Evolutionary conservation across 2,113 vertebrate genomes (phyloP).

Genomic region (Tachuris rubrigastra): DNA sequence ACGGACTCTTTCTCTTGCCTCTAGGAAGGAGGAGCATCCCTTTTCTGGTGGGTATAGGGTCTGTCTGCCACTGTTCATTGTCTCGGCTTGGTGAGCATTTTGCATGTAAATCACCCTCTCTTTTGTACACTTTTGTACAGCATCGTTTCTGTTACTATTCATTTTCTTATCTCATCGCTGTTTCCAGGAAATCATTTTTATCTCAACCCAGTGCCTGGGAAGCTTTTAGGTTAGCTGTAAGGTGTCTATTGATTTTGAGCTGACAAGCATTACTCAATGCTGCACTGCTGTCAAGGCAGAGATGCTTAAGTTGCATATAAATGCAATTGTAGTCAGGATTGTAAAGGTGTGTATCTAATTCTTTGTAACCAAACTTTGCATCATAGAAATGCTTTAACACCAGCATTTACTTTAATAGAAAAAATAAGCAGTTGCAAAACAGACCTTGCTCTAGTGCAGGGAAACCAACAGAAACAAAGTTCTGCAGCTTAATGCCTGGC

Average conservation of each 20-base stretch:
- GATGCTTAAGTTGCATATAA: background rate
- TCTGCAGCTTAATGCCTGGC: background rate
- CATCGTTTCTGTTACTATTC: background rate
- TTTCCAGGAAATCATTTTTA: background rate
- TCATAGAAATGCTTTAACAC: background rate
- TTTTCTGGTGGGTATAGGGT: background rate
- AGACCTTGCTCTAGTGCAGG: background rate
- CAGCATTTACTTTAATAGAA: background rate
- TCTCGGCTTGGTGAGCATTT: background rate
- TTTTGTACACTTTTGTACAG: background rate
- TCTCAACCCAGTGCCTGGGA: background rate
- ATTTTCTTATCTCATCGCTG: background rate
- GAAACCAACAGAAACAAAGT: background rate
- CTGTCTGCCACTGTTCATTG: background rate
- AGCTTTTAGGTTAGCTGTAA: background rate
- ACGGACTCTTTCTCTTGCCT: background rate
- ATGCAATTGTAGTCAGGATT: background rate
- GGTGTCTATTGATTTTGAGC: background rate
- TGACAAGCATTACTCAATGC: background rate
- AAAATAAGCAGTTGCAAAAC: background rate
- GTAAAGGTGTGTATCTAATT: background rate
- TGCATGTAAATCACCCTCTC: background rate
- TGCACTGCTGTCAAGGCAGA: background rate
- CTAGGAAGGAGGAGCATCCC: background rate
- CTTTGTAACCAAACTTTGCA: background rate